Conservation (phyloP, 2,888 invertebrate genomes). For the Lymantria dispar region DNA sequence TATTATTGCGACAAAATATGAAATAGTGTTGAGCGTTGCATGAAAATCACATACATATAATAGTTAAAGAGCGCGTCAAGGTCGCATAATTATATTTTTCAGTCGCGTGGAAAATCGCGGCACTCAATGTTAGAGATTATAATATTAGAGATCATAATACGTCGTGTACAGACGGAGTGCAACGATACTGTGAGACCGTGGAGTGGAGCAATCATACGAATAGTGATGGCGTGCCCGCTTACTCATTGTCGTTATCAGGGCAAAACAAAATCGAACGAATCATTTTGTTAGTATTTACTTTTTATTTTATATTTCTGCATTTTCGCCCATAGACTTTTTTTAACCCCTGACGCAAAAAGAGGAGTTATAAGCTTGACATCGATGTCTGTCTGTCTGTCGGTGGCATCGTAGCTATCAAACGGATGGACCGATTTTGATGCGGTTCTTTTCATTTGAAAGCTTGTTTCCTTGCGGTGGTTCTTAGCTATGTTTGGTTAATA, state of each 20-base stretch:
- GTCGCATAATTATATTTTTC: constrained; percentile 58
- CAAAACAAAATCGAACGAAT: constrained; percentile 44
- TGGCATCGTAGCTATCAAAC: too few species aligned
- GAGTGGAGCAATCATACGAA: constrained; percentile 35
- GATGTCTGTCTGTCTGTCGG: too few species aligned
- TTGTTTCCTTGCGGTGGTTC: too few species aligned
- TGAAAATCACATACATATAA: constrained; percentile 39
- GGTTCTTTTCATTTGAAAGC: too few species aligned
- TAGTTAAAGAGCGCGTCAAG: constrained; percentile 58
- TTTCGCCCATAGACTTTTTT: too few species aligned
- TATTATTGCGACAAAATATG: constrained; percentile 25
- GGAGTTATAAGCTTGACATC: too few species aligned
- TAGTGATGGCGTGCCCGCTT: constrained; percentile 23
- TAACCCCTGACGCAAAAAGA: too few species aligned
- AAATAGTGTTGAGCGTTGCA: constrained; percentile 31
- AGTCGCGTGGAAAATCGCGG: constrained; percentile 56
- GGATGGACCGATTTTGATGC: too few species aligned
- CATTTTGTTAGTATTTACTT: background rate
- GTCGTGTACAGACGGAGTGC: constrained; percentile 32
- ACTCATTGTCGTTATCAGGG: constrained; percentile 62
- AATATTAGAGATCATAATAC: constrained; percentile 15
- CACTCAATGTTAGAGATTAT: constrained; percentile 14
- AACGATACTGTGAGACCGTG: constrained; percentile 40
- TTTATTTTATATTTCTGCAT: too few species aligned
- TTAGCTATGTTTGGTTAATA: too few species aligned